Evolutionary conservation across 2,113 vertebrate species (phyloP).

Genomic region (Heptranchias perlo): DNA sequence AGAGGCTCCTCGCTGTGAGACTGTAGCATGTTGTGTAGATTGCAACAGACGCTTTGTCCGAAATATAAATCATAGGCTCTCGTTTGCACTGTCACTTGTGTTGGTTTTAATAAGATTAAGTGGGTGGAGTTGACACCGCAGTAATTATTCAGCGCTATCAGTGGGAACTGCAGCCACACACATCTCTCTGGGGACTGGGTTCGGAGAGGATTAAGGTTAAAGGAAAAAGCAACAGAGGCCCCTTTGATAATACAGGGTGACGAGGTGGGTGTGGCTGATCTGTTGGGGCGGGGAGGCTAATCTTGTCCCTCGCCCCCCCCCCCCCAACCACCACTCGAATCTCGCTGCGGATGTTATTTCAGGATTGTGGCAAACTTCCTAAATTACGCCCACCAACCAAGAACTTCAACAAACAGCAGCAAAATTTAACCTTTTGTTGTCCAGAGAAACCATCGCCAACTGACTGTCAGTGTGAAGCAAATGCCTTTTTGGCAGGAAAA

Average conservation of each 20-base stretch:
- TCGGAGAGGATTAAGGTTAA: background rate
- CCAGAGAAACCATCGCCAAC: background rate
- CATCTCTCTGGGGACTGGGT: background rate
- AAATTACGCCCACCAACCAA: background rate
- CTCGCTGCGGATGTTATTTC: conserved; percentile 6
- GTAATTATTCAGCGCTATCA: background rate
- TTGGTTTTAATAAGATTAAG: background rate
- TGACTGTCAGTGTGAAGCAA: background rate
- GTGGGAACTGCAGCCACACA: background rate
- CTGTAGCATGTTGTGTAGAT: background rate
- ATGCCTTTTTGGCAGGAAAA: background rate
- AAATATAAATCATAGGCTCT: background rate
- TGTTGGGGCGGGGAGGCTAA: background rate
- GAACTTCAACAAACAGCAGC: background rate
- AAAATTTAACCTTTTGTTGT: background rate
- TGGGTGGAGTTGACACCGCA: background rate
- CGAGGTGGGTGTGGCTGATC: background rate
- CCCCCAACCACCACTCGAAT: background rate
- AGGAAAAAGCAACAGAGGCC: background rate
- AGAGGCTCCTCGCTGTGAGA: no score
- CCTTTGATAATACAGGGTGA: background rate
- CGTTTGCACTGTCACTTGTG: background rate
- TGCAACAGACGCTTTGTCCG: background rate
- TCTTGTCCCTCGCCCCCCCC: background rate
- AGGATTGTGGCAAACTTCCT: conserved; percentile 8